Conservation (phyloP, 2,888 invertebrate genomes). For the Creontiades dilutus region DNA sequence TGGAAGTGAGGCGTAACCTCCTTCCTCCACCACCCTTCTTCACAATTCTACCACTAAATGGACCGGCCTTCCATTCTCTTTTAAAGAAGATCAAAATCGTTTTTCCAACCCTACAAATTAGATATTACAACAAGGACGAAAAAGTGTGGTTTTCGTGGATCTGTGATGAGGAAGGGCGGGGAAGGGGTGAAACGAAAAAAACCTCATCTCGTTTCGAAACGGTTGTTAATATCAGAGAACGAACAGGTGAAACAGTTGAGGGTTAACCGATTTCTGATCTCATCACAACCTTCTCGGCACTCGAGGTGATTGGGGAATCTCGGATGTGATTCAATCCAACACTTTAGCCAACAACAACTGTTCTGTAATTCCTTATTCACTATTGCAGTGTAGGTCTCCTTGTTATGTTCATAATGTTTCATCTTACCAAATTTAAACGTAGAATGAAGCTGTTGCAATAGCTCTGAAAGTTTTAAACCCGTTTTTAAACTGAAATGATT, state of each 20-base stretch:
- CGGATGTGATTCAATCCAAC: conserved; percentile 12
- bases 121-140: conserved; percentile 38
- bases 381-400: too few species aligned
- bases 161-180: neutral
- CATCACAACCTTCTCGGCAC: neutral
- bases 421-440: too few species aligned
- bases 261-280: neutral
- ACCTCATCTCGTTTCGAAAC: conserved; percentile 55
- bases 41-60: conserved; percentile 7
- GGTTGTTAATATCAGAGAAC: neutral
- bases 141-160: conserved; percentile 27
- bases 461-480: too few species aligned
- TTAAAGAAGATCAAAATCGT: conserved; percentile 37
- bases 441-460: too few species aligned
- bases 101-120: conserved; percentile 53
- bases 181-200: conserved; percentile 3
- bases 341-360: neutral
- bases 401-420: too few species aligned
- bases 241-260: neutral
- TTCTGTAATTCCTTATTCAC: too few species aligned
- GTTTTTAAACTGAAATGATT: too few species aligned
- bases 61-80: conserved; percentile 8
- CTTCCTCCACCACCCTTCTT: neutral
- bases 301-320: neutral
- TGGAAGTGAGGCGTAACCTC: neutral